phyloP scores from a whole-genome alignment of 2,797 vertebrate genomes.

The Premnoplex brunnescens region DNA sequence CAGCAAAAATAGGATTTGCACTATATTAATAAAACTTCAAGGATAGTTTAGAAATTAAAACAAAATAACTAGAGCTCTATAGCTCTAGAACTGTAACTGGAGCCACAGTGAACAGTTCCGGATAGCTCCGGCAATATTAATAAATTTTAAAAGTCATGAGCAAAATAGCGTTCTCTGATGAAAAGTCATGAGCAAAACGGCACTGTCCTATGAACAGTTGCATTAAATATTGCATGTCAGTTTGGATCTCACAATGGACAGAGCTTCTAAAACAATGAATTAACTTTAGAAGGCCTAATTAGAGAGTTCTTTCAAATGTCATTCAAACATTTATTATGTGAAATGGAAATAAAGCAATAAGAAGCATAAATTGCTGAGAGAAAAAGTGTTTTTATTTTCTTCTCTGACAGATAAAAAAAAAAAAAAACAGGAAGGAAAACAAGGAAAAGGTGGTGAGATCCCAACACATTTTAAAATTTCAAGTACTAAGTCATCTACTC shows the following conservation, averaged over 20 bases:
- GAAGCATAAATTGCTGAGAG: neutral
- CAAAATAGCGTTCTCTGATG: neutral
- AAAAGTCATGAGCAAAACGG: neutral
- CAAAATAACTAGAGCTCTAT: slow-evolving; percentile 9
- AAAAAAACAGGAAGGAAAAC: neutral
- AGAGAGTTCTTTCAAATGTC: neutral
- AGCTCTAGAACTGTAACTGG: slow-evolving; percentile 3
- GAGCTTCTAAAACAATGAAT: neutral
- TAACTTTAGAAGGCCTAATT: neutral
- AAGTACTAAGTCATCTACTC: neutral
- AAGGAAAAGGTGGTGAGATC: neutral
- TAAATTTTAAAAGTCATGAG: neutral
- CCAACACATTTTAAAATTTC: neutral
- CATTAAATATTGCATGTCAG: neutral
- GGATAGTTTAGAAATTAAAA: slow-evolving; percentile 31
- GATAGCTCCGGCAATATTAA: neutral
- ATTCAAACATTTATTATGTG: neutral
- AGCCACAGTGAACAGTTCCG: neutral
- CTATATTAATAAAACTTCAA: slow-evolving; percentile 45
- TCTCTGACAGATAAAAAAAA: neutral
- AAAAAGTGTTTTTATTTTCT: neutral
- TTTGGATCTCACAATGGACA: neutral
- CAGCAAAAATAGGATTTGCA: slow-evolving; percentile 25
- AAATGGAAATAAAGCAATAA: neutral
- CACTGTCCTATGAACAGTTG: neutral